Evolutionary conservation across 2,888 invertebrate genomes (phyloP).

Genomic region (Dynastes tityus): DNA sequence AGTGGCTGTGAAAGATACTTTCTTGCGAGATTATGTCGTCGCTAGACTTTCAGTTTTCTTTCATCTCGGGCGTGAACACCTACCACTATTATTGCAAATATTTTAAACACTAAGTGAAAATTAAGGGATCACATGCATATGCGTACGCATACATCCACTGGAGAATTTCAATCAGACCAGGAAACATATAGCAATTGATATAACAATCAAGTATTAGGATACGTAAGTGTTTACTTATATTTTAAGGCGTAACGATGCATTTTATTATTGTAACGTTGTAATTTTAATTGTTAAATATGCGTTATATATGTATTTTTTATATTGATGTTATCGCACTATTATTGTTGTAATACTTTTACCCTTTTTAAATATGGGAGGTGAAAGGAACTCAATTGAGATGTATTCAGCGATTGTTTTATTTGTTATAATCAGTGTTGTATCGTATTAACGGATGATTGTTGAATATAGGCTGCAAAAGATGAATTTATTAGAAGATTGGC

Average conservation of each 20-base stretch:
- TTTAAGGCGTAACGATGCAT: slow-evolving; percentile 28
- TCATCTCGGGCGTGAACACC: neutral
- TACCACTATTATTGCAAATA: slow-evolving; percentile 50
- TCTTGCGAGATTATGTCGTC: neutral
- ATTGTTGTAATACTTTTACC: slow-evolving; percentile 5
- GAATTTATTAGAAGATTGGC: too few species aligned
- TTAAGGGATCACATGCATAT: neutral
- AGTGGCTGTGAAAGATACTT: slow-evolving; percentile 34
- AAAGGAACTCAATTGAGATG: neutral
- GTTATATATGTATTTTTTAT: slow-evolving; percentile 21
- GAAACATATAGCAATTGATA: slow-evolving; percentile 25
- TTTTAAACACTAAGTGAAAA: slow-evolving; percentile 49
- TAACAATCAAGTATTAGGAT: slow-evolving; percentile 41
- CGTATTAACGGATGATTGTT: neutral
- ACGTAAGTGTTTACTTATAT: slow-evolving; percentile 25
- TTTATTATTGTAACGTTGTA: slow-evolving; percentile 22
- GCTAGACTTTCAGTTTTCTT: neutral
- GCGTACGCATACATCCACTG: neutral
- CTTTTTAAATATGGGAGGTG: neutral
- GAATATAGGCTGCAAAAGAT: too few species aligned
- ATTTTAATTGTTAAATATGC: slow-evolving; percentile 36
- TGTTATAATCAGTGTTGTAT: neutral
- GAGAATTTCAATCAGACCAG: slow-evolving; percentile 1
- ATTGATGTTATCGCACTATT: slow-evolving; percentile 29
- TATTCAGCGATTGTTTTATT: neutral